These are phyloP conservation scores for Lasioglossum vierecki DNA, from an alignment of 2,888 invertebrate genomes.

Conservation along the genomic window DNA sequence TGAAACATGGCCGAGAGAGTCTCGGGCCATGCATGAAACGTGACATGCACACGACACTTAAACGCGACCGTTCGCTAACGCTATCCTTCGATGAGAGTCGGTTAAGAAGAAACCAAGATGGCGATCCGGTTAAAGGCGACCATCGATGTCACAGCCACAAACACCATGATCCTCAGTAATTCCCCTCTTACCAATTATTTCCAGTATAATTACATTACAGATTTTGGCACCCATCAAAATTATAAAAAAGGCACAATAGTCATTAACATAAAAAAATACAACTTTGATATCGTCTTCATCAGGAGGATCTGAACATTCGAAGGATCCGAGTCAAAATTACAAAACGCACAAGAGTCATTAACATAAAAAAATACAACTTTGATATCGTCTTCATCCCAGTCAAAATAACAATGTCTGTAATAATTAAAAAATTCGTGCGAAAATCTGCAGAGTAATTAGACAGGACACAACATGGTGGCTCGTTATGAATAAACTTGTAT, in stretches of 20 bases:
- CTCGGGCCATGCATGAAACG: constrained; percentile 58
- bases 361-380: not conserved
- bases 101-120: constrained; percentile 38
- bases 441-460: not conserved
- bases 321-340: too few species aligned
- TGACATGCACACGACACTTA: constrained; percentile 75
- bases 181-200: not conserved
- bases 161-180: not conserved
- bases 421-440: too few species aligned
- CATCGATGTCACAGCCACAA: not conserved
- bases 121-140: not conserved
- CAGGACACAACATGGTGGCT: not conserved
- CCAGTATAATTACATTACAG: not conserved
- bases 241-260: not conserved
- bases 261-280: not conserved
- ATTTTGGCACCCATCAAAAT: not conserved
- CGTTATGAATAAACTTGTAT: too few species aligned
- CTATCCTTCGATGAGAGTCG: constrained; percentile 65
- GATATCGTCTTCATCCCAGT: too few species aligned
- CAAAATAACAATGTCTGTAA: too few species aligned
- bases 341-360: not conserved
- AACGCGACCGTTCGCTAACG: constrained; percentile 63
- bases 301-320: too few species aligned
- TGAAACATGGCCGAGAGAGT: constrained; percentile 47
- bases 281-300: not conserved